Conservation (phyloP, 1,140 invertebrate genomes). For the Teleogryllus occipitalis region DNA sequence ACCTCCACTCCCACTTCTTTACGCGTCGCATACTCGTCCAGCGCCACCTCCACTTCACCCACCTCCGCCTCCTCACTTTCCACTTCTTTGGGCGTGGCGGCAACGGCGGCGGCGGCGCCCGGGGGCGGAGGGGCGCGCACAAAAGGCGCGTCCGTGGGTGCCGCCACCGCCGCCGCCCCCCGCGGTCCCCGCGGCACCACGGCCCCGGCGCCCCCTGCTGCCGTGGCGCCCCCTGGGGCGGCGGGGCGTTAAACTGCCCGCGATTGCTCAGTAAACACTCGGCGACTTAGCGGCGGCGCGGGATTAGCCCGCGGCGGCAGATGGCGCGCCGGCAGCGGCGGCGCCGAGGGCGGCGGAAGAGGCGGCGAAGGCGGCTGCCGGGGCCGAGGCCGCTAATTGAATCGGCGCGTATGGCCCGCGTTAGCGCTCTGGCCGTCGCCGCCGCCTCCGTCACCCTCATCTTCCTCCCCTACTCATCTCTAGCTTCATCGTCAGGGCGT, state of each 20-base stretch:
- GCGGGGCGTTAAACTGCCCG: background rate
- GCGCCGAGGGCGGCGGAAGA: background rate
- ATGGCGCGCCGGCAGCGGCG: background rate
- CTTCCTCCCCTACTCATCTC: no score
- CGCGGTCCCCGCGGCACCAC: no score
- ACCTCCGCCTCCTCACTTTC: no score
- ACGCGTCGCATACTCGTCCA: no score
- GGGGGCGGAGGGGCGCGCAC: background rate
- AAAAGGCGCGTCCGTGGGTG: background rate
- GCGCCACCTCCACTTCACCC: no score
- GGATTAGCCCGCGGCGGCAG: background rate
- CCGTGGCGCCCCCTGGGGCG: background rate
- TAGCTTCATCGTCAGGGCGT: no score
- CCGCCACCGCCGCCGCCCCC: no score
- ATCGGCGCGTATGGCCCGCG: background rate
- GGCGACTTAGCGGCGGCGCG: slow-evolving; percentile 1
- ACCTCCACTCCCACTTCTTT: no score
- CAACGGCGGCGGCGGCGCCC: no score
- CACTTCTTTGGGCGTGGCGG: no score
- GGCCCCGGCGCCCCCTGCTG: no score
- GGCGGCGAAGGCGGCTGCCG: background rate
- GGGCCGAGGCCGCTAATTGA: background rate
- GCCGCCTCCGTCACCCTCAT: no score
- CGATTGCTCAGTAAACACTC: slow-evolving; percentile 3
- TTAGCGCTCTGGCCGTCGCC: background rate